phyloP scores from a whole-genome alignment of 2,888 invertebrate species.

The Dryococelus australis region DNA sequence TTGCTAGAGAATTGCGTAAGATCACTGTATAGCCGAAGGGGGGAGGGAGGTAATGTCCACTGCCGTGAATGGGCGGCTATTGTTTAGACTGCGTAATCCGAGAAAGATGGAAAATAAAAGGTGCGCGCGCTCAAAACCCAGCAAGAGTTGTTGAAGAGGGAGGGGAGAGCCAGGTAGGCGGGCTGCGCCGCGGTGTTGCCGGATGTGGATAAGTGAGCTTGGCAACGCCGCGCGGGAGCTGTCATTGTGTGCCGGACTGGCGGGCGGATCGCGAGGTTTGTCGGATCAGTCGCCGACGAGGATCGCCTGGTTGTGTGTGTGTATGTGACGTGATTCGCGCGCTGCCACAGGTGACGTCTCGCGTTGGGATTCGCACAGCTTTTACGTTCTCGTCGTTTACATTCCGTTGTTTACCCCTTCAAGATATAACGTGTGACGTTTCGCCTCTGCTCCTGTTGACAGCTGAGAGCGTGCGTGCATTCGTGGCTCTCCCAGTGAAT shows the following conservation, averaged over 20 bases:
- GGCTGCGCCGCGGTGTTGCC: background rate
- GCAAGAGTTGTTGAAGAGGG: background rate
- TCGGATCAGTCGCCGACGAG: background rate
- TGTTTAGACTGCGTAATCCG: background rate
- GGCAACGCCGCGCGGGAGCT: background rate
- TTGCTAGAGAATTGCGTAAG: no score
- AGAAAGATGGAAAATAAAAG: background rate
- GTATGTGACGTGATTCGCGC: no score
- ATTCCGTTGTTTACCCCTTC: no score
- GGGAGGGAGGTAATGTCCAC: background rate
- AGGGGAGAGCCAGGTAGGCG: background rate
- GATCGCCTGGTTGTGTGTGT: background rate
- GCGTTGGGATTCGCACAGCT: no score
- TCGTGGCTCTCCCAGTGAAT: no score
- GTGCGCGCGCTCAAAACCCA: background rate
- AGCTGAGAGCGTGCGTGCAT: no score
- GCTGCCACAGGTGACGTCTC: no score
- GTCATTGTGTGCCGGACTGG: background rate
- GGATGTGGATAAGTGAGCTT: background rate
- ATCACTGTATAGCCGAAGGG: background rate
- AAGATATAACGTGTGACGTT: no score
- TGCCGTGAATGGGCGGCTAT: background rate
- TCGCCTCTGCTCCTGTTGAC: no score
- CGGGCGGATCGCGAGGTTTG: background rate
- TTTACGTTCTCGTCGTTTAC: no score